phyloP scores from a whole-genome alignment of 2,888 invertebrate species.

The Danaus chrysippus region DNA sequence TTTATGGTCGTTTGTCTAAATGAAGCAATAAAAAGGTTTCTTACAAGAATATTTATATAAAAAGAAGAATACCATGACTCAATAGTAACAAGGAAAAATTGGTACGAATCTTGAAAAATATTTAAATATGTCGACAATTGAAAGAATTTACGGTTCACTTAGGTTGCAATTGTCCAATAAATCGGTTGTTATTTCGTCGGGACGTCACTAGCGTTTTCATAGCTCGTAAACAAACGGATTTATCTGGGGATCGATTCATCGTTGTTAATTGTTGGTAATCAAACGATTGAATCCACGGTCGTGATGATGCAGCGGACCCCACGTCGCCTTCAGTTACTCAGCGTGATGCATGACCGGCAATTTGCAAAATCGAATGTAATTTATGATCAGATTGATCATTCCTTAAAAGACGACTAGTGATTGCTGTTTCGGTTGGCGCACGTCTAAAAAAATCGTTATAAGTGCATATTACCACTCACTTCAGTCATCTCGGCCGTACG shows the following conservation, averaged over 20 bases:
- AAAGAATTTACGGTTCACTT: no score
- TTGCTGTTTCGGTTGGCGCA: conserved; percentile 18
- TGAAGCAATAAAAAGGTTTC: no score
- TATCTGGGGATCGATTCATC: conserved; percentile 47
- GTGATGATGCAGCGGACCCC: conserved; percentile 17
- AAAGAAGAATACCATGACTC: no score
- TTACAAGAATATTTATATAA: no score
- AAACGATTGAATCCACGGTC: conserved; percentile 22
- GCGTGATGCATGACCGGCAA: conserved; percentile 28
- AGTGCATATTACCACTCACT: conserved; percentile 21
- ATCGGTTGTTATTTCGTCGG: conserved; percentile 15
- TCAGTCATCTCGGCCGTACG: conserved; percentile 15
- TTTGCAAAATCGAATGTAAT: conserved; percentile 27
- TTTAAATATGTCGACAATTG: no score
- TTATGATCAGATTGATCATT: conserved; percentile 27
- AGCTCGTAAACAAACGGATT: conserved; percentile 50
- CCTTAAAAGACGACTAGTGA: conserved; percentile 19
- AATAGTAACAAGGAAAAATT: no score
- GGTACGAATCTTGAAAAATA: no score
- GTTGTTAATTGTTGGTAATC: conserved; percentile 32
- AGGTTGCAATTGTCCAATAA: not conserved
- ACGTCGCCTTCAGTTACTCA: conserved; percentile 28
- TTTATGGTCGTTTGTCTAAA: no score
- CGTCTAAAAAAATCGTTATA: conserved; percentile 23
- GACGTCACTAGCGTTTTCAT: conserved; percentile 22